Percentiles rank a stretch among this genome's conserved stretches.
Evolutionary conservation across 2,797 vertebrate genomes (phyloP).

Genomic region (Onychomys leucogaster): DNA sequence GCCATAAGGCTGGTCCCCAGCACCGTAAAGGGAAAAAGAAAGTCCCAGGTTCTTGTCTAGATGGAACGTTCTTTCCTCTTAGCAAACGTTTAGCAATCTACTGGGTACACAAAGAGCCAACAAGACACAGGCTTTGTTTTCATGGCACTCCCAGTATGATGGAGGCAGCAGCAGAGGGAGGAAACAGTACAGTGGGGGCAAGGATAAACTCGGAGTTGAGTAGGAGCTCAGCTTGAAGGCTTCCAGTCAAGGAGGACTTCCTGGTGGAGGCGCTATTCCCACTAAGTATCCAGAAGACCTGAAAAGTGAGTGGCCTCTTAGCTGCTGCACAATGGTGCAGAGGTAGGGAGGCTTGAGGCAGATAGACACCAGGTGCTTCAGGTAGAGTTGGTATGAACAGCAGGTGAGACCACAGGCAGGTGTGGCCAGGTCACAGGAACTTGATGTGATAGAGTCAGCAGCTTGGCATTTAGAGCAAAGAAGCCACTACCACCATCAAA

Average conservation of each 20-base stretch:
- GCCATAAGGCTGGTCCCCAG: neutral
- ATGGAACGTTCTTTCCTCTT: neutral
- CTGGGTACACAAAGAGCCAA: neutral
- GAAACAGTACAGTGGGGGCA: neutral
- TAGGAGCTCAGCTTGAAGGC: neutral
- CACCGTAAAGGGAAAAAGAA: neutral
- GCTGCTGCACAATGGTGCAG: neutral
- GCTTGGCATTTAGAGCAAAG: neutral
- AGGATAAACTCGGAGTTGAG: neutral
- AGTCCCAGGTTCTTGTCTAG: neutral
- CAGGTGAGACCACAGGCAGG: neutral
- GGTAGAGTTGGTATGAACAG: neutral
- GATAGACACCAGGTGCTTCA: no score
- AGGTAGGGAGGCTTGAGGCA: neutral
- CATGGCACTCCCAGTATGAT: neutral
- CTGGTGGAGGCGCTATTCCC: neutral
- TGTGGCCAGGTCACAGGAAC: neutral
- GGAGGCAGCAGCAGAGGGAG: neutral
- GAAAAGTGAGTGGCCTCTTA: neutral
- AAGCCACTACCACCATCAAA: neutral
- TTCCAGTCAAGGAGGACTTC: slow-evolving; percentile 33
- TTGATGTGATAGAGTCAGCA: neutral
- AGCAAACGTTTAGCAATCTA: neutral
- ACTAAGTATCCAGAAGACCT: neutral
- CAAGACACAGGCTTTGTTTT: neutral